Percentiles rank a stretch among this genome's conserved stretches.
These are phyloP conservation scores for Ormyrus thymus DNA, from an alignment of 2,888 invertebrate genomes.

Conservation along the genomic window DNA sequence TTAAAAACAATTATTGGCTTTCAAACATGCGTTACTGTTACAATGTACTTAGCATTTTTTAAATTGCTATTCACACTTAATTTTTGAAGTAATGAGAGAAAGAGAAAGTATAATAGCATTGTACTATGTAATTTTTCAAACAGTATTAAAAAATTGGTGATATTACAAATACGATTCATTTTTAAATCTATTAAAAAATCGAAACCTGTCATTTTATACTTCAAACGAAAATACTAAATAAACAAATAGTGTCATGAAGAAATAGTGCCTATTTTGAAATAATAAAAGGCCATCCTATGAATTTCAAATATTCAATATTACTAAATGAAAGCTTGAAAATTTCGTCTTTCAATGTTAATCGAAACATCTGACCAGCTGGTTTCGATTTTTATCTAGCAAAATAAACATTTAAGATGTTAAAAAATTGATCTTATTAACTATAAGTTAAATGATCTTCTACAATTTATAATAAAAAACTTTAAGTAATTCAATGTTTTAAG, in stretches of 20 bases:
- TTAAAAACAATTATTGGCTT: slow-evolving; percentile 12
- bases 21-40: slow-evolving; percentile 1
- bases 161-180: slow-evolving; percentile 37
- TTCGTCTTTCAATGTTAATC: not conserved
- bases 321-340: slow-evolving; percentile 22
- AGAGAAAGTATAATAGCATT: slow-evolving; percentile 25
- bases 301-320: slow-evolving; percentile 16
- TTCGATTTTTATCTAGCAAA: slow-evolving; percentile 21
- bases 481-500: slow-evolving; percentile 20
- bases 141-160: slow-evolving; percentile 56
- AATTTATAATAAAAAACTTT: slow-evolving; percentile 31
- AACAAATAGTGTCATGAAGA: slow-evolving; percentile 21
- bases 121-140: slow-evolving; percentile 28
- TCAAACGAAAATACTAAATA: slow-evolving; percentile 35
- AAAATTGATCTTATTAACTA: not conserved
- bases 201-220: slow-evolving; percentile 40
- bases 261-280: slow-evolving; percentile 47
- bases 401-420: slow-evolving; percentile 8
- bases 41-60: slow-evolving; percentile 35
- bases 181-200: slow-evolving; percentile 27
- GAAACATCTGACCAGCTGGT: slow-evolving; percentile 7
- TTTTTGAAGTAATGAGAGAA: slow-evolving; percentile 16
- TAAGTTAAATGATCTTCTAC: slow-evolving; percentile 23
- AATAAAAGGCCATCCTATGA: slow-evolving; percentile 7
- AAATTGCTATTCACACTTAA: slow-evolving; percentile 17